Base-by-base conservation (phyloP, 2,797 vertebrate species). In the Hippocampus kuda region DNA sequence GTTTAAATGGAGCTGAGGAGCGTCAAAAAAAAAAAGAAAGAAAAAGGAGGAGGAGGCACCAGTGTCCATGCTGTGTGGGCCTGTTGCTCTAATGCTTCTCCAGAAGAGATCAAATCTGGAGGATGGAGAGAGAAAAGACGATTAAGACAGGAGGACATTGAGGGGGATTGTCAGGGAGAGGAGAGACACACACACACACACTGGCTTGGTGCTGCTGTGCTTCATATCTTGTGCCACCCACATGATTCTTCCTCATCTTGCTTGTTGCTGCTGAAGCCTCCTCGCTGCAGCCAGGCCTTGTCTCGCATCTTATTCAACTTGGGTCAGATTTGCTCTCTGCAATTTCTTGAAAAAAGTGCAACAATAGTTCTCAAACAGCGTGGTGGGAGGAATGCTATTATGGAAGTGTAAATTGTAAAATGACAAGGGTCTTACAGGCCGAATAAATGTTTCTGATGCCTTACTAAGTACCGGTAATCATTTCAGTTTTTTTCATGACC, bases 31-130 rank as follows among this genome's bases (percentile, higher is more conserved):
- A 68, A 61, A 51, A 38, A 27, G 16, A 30, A 1, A 38, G 16
- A n/a, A 30, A 20, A 71, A 63, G 59, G 27, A 69, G 4, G 51
- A 76, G 73, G 75, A 86, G 84, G 83, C 84, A 76, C 76, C 67
- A 0, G 72, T 69, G 83, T 85, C 76, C 78, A 72, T 72, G 70
- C 65, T 88, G 88, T 86, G 85, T 89, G 81, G 86, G 84, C 81
- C 71, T 73, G 75, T 12, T 44, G 62, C 62, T 64, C n/a, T 69
- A 79, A 80, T 74, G 77, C 79, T 77, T 80, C 72, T 75, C 67
- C 67, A 70, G 74, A 72, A 49, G 72, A 74, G 80, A 82, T 75
- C 68, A 72, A 80, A 75, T 81, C 73, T 74, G 81, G 72, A 82
- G 81, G 75, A 72, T 71, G 70, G 76, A 76, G 69, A 61, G 54